phyloP scores from a whole-genome alignment of 2,888 invertebrate genomes.

The Mimachlamys varia region DNA sequence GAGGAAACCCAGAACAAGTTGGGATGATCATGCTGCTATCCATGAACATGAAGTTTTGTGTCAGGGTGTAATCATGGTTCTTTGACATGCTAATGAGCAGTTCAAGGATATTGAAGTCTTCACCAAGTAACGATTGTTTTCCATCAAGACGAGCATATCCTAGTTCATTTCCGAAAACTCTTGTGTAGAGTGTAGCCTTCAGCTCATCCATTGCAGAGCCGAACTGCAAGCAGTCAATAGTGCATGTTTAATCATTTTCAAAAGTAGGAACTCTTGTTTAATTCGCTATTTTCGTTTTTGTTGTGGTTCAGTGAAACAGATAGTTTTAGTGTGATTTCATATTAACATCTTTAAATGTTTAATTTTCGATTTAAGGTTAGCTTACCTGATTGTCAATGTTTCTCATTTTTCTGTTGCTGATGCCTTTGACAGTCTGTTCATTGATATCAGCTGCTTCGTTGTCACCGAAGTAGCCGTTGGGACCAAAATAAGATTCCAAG shows the following conservation, averaged over 20 bases:
- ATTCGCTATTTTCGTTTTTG: too few relatives aligned
- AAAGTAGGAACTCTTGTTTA: too few relatives aligned
- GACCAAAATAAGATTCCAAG: slow-evolving; percentile 91
- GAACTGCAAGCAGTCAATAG: too few relatives aligned
- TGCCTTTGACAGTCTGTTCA: slow-evolving; percentile 57
- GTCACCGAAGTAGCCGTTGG: slow-evolving; percentile 83
- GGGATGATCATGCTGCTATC: slow-evolving; percentile 94
- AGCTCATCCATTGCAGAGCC: slow-evolving; percentile 65
- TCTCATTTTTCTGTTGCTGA: slow-evolving; percentile 60
- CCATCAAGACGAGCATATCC: slow-evolving; percentile 68
- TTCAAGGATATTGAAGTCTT: slow-evolving; percentile 63
- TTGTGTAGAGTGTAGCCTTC: slow-evolving; percentile 86
- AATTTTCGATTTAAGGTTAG: too few relatives aligned
- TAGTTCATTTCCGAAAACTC: slow-evolving; percentile 94
- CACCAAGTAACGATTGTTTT: slow-evolving; percentile 50
- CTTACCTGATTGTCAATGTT: slow-evolving; percentile 60
- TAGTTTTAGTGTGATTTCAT: too few relatives aligned
- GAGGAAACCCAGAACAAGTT: slow-evolving; percentile 91
- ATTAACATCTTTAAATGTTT: too few relatives aligned
- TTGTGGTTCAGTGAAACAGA: too few relatives aligned
- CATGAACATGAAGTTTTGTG: slow-evolving; percentile 91
- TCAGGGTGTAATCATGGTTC: slow-evolving; percentile 67
- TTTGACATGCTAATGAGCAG: slow-evolving; percentile 64
- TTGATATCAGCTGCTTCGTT: slow-evolving; percentile 55
- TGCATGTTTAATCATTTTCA: too few relatives aligned